phyloP scores from a whole-genome alignment of 1,140 invertebrate genomes.

The Ceratosolen solmsi region DNA sequence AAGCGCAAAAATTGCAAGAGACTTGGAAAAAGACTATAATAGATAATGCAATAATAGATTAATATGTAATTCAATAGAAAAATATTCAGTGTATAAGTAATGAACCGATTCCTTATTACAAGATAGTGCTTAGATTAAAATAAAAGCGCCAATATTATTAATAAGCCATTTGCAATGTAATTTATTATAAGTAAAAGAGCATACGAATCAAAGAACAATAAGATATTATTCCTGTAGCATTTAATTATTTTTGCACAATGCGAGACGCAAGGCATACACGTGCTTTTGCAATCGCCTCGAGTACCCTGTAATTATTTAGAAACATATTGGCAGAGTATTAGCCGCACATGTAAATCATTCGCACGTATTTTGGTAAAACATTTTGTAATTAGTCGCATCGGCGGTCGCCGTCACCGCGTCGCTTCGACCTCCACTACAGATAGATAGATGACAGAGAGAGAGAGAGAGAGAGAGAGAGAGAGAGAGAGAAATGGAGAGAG shows the following conservation, averaged over 20 bases:
- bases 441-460: too few relatives aligned
- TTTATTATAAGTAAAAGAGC: not conserved
- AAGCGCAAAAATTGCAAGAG: not conserved
- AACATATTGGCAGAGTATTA: not conserved
- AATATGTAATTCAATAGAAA: not conserved
- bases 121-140: not conserved
- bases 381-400: not conserved
- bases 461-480: too few relatives aligned
- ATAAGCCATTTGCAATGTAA: not conserved
- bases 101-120: not conserved
- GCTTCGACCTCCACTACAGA: too few relatives aligned
- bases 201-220: not conserved
- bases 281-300: not conserved
- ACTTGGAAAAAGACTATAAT: not conserved
- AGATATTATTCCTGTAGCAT: not conserved
- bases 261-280: not conserved
- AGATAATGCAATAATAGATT: not conserved
- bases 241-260: slow-evolving; percentile 25
- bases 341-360: not conserved
- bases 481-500: too few relatives aligned
- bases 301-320: not conserved
- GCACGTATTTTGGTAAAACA: not conserved
- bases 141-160: not conserved
- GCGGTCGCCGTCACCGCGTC: not conserved
- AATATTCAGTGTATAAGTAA: not conserved